Evolutionary conservation across 2,113 vertebrate genomes (phyloP).

Genomic region (Thalassarche chlororhynchos): DNA sequence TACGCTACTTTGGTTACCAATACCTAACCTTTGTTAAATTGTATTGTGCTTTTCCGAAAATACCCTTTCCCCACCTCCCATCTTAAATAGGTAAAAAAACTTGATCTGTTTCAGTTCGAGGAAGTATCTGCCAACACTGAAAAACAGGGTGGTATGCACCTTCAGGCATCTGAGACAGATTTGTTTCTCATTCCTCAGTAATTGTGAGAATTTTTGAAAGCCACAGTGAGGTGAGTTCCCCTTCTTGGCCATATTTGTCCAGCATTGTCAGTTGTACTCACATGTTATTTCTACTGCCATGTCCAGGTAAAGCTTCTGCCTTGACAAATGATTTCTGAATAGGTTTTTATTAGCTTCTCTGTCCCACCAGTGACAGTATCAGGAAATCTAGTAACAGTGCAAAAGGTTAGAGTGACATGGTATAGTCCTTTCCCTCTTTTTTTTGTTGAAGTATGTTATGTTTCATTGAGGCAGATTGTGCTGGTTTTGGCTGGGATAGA

Average conservation of each 20-base stretch:
- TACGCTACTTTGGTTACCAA: not conserved
- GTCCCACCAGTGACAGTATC: not conserved
- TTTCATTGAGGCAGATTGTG: not conserved
- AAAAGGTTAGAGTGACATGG: not conserved
- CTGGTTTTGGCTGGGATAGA: too few species aligned
- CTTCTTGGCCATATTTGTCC: not conserved
- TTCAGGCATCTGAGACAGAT: not conserved
- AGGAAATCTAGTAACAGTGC: not conserved
- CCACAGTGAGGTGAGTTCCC: not conserved
- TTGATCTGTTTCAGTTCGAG: not conserved
- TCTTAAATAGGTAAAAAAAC: not conserved
- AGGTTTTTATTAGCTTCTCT: not conserved
- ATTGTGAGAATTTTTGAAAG: not conserved
- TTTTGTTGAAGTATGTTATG: not conserved
- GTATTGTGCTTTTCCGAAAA: not conserved
- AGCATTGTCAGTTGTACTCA: not conserved
- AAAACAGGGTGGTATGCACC: not conserved
- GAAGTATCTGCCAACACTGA: not conserved
- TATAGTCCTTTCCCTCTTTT: not conserved
- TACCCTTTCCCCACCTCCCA: not conserved
- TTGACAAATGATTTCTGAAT: not conserved
- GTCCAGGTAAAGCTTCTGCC: not conserved
- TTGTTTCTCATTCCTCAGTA: not conserved
- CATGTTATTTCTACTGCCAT: not conserved
- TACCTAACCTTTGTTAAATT: not conserved